These are phyloP conservation scores for Stenodema calcarata DNA, from an alignment of 2,888 invertebrate species.

Conservation along the genomic window DNA sequence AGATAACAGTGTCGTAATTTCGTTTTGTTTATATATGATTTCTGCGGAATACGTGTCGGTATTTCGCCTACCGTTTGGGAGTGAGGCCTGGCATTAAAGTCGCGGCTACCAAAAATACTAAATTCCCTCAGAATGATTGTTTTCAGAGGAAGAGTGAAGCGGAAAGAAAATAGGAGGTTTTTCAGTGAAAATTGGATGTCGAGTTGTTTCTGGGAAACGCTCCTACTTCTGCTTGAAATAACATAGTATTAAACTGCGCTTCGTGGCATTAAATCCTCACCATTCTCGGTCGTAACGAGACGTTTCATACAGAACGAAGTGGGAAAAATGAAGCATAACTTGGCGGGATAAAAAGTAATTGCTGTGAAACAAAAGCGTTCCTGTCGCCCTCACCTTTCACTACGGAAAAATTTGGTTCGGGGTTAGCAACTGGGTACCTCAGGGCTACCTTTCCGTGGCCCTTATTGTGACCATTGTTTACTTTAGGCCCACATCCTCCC, in stretches of 20 bases:
- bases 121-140: neutral
- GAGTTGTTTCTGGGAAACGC: neutral
- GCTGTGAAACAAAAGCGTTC: neutral
- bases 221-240: neutral
- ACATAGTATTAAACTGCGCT: neutral
- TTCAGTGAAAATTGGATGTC: neutral
- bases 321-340: neutral
- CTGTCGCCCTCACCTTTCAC: neutral
- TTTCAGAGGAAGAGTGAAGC: neutral
- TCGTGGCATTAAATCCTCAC: neutral
- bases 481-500: neutral
- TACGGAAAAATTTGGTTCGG: neutral
- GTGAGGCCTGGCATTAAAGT: too few species aligned
- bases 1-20: too few species aligned
- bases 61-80: too few species aligned
- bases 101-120: too few species aligned
- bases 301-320: neutral
- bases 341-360: neutral
- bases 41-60: too few species aligned
- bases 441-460: neutral
- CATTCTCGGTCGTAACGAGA: neutral
- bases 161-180: neutral
- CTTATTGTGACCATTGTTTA: conserved; percentile 19
- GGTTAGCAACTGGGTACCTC: too few species aligned
- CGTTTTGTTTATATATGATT: too few species aligned